Base-by-base conservation (phyloP, 2,888 invertebrate species). In the Willowsia nigromaculata region DNA sequence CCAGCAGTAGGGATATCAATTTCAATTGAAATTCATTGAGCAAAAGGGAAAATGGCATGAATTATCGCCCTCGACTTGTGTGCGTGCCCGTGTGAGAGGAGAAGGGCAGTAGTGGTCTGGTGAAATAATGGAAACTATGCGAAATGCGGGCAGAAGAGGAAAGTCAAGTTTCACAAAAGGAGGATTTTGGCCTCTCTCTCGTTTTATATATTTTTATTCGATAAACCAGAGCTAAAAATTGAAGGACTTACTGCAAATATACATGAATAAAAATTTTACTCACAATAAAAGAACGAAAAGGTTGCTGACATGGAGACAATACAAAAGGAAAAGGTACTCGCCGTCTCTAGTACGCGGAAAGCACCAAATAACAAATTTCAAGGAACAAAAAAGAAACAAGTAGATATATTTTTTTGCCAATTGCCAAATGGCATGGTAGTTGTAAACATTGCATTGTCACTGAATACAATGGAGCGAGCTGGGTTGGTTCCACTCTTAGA, bases 11-110 rank as follows among this genome's bases (percentile, higher is more conserved):
- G 56, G 1, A 65, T 33, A 22, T 9, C 68, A 68, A 68, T 40
- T 68, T 68, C 68, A 37, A 40, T 40, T 40, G 40, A 68, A 68
- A 68, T 68, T 68, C 68, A 68, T 68, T 68, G 68, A 68, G 68
- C 68, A 68, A 65, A 65, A 65, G 40, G 22, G 40, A 40, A 40
- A 40, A 68, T 68, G 68, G 68, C 68, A 40, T 40, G 68, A 68
- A 37, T 68, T 68, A 68, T 68, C 18, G 40, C 40, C 22, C 30
- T 40, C 6, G n/a, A 4, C 33, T 33, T 27, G 6, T 65, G 62
- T 30, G 62, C 30, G 62, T 33, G n/a, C n/a, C n/a, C n/a, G 62
- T 33, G 62, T 15, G 62, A 13, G 11, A 56, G 25, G 2, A 2
- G 13, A 22, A 7, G 13, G n/a, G 56, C 22, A 1, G 25, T 18